Base-by-base conservation (phyloP, 2,888 invertebrate species). In the Rhodophaea formosa region DNA sequence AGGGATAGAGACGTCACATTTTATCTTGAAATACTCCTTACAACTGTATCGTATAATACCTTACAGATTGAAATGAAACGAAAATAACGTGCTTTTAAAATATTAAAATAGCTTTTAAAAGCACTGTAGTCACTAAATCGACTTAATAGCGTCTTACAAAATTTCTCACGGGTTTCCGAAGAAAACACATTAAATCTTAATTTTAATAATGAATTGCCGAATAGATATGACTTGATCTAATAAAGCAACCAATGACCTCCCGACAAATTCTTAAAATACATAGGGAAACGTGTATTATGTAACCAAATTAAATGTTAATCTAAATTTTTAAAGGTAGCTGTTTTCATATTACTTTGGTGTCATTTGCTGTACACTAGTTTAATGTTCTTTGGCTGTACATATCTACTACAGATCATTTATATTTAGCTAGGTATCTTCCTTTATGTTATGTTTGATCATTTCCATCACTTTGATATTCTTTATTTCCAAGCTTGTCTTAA, bases 241-340 rank as follows among this genome's bases (percentile, higher is more conserved):
- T 54, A 54, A 45, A 54, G 15, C 53, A 43, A 29, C 53, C 53
- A 44, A 54, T 44, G 53, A 54, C 53, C 53, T 45, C 15, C 14
- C n/a, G 23, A 53, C 3, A 23, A 23, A 10, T 29, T 7, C 29
- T 7, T 14, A 14, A 14, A 47, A 30, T 6, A 29, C 29, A 47
- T 7, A 8, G 8, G 1, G 17, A 14, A 49, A n/a, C 8, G 12
- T 39, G 39, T 39, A 39, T 8, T 14, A 29, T 30, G 14, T 3
- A 8, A 49, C 8, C 1, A 8, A 32, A 32, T 49, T 7, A 16
- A 16, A 49, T 32, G 49, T 32, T 32, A 14, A 49, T 23, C 23
- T 12, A n/a, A 10, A 5, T 39, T 39, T 39, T 39, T 39, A 10
- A 35, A n/a, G n/a, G n/a, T 35, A 0, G 35, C 10, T 35, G 35